These are phyloP conservation scores for Adelosebastes latens DNA, from an alignment of 2,797 vertebrate species.

Conservation along the genomic window DNA sequence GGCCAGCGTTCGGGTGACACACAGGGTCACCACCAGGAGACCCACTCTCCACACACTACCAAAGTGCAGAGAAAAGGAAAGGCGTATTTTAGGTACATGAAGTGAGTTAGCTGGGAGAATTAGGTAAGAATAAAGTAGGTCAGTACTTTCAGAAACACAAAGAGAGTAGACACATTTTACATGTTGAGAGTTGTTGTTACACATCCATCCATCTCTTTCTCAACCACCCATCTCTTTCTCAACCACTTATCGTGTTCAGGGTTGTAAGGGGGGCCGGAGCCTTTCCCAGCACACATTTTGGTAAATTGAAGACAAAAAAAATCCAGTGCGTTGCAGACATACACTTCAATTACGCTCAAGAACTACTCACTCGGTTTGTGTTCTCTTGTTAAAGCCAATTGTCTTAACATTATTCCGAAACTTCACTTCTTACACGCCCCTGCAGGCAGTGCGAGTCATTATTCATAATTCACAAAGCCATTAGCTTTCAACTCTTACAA, in stretches of 20 bases:
- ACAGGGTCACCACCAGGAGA: conserved; percentile 66
- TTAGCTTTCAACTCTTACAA: conserved; percentile 66
- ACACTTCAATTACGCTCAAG: conserved; percentile 28
- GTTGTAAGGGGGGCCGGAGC: not conserved
- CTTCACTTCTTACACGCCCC: conserved; percentile 46
- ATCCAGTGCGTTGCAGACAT: conserved; percentile 5
- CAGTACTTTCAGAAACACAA: not conserved
- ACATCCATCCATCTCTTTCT: conserved; percentile 9
- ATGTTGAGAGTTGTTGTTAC: conserved; percentile 2
- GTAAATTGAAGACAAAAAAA: conserved; percentile 4
- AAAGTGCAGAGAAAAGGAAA: not conserved
- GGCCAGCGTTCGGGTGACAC: conserved; percentile 62
- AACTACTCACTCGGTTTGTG: conserved; percentile 33
- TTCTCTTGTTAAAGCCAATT: conserved; percentile 56
- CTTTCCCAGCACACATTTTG: not conserved
- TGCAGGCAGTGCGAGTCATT: conserved; percentile 54
- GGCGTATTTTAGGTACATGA: not conserved
- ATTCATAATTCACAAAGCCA: conserved; percentile 74
- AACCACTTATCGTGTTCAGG: conserved; percentile 30
- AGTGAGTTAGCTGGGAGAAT: not conserved
- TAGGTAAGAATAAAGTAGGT: not conserved
- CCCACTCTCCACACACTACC: conserved; percentile 68
- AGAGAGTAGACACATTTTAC: not conserved
- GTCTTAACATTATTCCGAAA: conserved; percentile 43
- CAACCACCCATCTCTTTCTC: conserved; percentile 17